Percentiles rank a stretch among this genome's conserved stretches.
Conservation (phyloP, 2,888 invertebrate species). For the Oeneis ivallda region DNA sequence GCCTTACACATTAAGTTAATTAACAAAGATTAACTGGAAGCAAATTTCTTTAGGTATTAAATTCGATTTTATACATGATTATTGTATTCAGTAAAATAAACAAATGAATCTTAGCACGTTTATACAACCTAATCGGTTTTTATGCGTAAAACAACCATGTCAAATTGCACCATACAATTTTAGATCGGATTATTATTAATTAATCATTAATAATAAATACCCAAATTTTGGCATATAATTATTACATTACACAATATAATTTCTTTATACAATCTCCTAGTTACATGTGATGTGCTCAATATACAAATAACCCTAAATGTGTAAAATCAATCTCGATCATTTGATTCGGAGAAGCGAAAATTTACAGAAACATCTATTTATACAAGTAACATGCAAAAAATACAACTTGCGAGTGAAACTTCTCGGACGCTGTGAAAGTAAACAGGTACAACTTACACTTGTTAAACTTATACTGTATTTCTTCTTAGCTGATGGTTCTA, state of each 20-base stretch:
- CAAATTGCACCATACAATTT: background rate
- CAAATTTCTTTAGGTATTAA: too few species aligned
- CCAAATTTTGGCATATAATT: slow-evolving; percentile 29
- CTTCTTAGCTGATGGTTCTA: background rate
- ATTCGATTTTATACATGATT: too few species aligned
- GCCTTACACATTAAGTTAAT: too few species aligned
- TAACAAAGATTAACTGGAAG: too few species aligned
- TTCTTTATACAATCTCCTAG: slow-evolving; percentile 37
- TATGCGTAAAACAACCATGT: background rate
- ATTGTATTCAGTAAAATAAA: too few species aligned
- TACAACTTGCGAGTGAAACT: slow-evolving; percentile 3
- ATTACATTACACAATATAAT: slow-evolving; percentile 27
- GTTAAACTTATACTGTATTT: background rate
- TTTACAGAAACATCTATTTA: slow-evolving; percentile 12
- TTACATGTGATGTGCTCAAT: slow-evolving; percentile 44
- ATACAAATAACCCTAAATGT: slow-evolving; percentile 38
- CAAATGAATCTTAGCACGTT: too few species aligned
- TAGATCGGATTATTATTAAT: background rate
- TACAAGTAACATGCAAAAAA: slow-evolving; percentile 20
- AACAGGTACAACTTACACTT: background rate
- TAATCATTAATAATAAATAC: slow-evolving; percentile 4
- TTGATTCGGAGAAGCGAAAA: slow-evolving; percentile 13
- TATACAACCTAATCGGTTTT: too few species aligned
- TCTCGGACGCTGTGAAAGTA: background rate
- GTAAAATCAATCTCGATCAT: slow-evolving; percentile 14